phyloP scores from a whole-genome alignment of 1,140 invertebrate genomes.

The Acyrthosiphon pisum region DNA sequence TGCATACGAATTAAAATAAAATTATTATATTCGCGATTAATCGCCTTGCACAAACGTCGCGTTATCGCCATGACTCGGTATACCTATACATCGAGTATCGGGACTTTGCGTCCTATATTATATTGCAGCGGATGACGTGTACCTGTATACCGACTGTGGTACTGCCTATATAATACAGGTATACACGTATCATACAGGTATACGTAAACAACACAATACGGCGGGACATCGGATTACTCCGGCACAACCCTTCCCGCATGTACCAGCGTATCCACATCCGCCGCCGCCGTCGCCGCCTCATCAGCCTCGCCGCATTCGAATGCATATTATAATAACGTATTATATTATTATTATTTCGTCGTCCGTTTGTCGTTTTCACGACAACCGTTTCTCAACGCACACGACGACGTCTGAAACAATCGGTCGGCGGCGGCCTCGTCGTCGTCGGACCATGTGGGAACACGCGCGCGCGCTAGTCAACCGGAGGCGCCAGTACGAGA shows the following conservation, averaged over 20 bases:
- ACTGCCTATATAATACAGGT: too few species aligned
- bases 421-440: background rate
- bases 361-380: conserved; percentile 14
- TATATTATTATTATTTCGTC: conserved; percentile 4
- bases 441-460: background rate
- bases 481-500: conserved; percentile 51
- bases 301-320: background rate
- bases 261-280: too few species aligned
- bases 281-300: too few species aligned
- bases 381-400: conserved; percentile 28
- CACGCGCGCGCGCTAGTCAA: background rate
- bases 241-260: background rate
- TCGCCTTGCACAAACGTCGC: too few species aligned
- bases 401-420: conserved; percentile 46
- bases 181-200: background rate
- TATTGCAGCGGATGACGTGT: too few species aligned
- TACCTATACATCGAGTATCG: too few species aligned
- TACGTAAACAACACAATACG: background rate
- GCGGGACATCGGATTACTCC: background rate
- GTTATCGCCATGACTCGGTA: too few species aligned
- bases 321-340: conserved; percentile 1
- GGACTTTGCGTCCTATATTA: too few species aligned
- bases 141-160: too few species aligned
- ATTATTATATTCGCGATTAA: too few species aligned
- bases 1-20: too few species aligned